Base-by-base conservation (phyloP, 2,797 vertebrate genomes). In the Sebastiscus albofasciatus region DNA sequence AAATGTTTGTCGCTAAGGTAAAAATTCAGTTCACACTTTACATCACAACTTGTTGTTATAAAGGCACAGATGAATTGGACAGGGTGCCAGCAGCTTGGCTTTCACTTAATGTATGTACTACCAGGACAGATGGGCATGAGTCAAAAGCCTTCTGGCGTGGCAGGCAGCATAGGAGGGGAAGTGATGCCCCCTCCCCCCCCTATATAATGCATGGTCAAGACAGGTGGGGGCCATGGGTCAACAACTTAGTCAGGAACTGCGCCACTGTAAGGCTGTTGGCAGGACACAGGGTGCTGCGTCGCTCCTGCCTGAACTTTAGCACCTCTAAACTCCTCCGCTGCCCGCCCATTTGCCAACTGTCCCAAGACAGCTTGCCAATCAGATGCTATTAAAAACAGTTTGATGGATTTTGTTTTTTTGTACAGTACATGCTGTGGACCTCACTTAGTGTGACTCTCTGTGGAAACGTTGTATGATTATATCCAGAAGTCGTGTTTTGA, bases 311-410 rank as follows among this genome's bases (percentile, higher is more conserved):
- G 93, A 96, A 94, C 93, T 96, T 96, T 96, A 94, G 88, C 95
- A 94, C 95, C 94, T 96, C 94, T 92, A 93, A 94, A 96, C 94
- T 96, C 95, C 93, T 95, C 93, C 94, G 92, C 93, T 94, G 85
- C 87, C 94, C 94, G 94, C 96, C 95, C 95, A 95, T 95, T 93
- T 95, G 92, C 95, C 96, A 96, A 95, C 95, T 96, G 96, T 95
- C 92, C 93, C 88, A 87, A 91, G 89, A 94, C 89, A 93, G 93
- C 92, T 94, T 95, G 95, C 95, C 95, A 96, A 94, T 93, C 92
- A 94, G 92, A 93, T 94, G 93, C 90, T 92, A 92, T 90, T 93
- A 93, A 94, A 94, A 92, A 90, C 89, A 89, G 82, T 91, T 89
- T 90, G 79, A 92, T 90, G 80, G 82, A 90, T 87, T 91, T 90